Base-by-base conservation (phyloP, 2,888 invertebrate genomes). In the Caenorhabditis macrosperma region DNA sequence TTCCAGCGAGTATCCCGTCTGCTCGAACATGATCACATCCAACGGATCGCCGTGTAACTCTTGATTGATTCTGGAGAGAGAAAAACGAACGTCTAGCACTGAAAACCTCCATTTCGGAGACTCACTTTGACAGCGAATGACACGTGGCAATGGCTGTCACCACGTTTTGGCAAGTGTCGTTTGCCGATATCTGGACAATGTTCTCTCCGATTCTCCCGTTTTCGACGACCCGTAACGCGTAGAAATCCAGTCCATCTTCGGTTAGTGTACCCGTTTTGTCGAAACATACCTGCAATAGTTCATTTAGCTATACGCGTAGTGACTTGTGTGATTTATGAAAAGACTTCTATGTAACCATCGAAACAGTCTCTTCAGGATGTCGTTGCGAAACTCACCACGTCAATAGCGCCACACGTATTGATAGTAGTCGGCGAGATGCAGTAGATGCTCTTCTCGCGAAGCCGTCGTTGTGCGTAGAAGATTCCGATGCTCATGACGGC, bases 31-130 rank as follows among this genome's bases (percentile, higher is more conserved):
- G 35, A 91, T 96, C 30, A 98, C 92, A 83, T 86, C 91, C 81
- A 90, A 61, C 54, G 88, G 78, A 84, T 90, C 85, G 81, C 88
- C 81, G 64, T 86, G 84, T 78, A 90, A 92, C 88, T 94, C 94
- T 0, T 94, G 95, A 82, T 96, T 94, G 83, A 98, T 94, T 74
- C 96, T 93, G 54, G n/a, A n/a, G n/a, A n/a, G n/a, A n/a, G n/a
- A n/a, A n/a, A n/a, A n/a, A n/a, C n/a, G n/a, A n/a, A n/a, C n/a
- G n/a, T n/a, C n/a, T n/a, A n/a, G n/a, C n/a, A n/a, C n/a, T n/a
- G n/a, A n/a, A 46, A 82, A 50, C 20, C 15, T 15, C 2, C 26
- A 26, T 46, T 9, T 50, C 20, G 17, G 20, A 10, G 17, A 68
- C 69, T 41, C 52, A 86, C 85, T 81, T 78, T 0, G 86, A 80